A percentile compares a stretch with the other conserved stretches of the same genome.
Conservation (phyloP, 2,113 vertebrate species). For the Fregata magnificens region DNA sequence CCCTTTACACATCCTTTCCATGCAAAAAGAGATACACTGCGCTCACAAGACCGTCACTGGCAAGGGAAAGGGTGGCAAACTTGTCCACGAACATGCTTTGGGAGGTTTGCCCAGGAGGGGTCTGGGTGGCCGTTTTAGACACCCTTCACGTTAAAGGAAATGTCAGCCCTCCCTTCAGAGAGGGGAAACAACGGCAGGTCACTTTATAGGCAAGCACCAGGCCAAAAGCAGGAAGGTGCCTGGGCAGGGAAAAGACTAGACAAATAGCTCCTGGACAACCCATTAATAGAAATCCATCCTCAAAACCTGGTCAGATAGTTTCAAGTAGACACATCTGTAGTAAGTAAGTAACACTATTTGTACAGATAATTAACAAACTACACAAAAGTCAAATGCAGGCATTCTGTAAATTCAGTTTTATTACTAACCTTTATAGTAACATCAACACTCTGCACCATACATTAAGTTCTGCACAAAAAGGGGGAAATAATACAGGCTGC, state of each 20-base stretch:
- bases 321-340: background rate
- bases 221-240: background rate
- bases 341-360: background rate
- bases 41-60: background rate
- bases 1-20: background rate
- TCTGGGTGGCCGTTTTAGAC: background rate
- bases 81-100: background rate
- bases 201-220: background rate
- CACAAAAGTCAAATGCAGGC: background rate
- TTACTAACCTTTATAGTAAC: background rate
- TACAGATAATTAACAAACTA: background rate
- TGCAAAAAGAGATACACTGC: background rate
- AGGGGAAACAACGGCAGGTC: background rate
- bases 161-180: fast-evolving
- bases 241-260: background rate
- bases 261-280: background rate
- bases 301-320: background rate
- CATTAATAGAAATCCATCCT: background rate
- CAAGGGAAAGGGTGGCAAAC: background rate
- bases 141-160: background rate
- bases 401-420: background rate
- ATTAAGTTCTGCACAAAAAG: background rate
- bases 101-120: background rate
- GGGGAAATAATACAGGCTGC: background rate
- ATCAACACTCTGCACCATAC: background rate